phyloP scores from a whole-genome alignment of 2,113 vertebrate species.

The Tichodroma muraria region DNA sequence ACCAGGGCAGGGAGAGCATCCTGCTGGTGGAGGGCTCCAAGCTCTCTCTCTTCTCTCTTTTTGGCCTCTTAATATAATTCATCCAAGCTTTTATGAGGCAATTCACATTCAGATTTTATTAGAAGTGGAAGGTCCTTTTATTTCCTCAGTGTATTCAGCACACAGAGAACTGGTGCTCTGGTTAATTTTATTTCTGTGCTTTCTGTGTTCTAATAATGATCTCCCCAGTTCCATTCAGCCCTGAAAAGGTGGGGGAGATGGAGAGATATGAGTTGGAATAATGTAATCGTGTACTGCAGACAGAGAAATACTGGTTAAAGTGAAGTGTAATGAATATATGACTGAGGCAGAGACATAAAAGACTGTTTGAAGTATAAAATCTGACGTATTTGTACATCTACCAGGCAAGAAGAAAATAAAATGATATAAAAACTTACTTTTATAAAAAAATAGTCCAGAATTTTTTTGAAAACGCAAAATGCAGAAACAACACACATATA shows the following conservation, averaged over 20 bases:
- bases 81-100: background rate
- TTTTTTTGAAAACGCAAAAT: no score
- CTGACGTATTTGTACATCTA: background rate
- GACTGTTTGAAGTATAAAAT: background rate
- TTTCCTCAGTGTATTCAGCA: constrained; percentile 20
- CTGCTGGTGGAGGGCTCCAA: background rate
- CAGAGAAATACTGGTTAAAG: background rate
- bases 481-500: background rate
- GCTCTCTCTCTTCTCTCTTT: background rate
- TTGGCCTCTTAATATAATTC: background rate
- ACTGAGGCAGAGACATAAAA: background rate
- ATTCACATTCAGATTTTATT: constrained; percentile 16
- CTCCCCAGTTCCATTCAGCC: background rate
- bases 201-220: constrained; percentile 1
- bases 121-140: constrained; percentile 7
- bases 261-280: background rate
- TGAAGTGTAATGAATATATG: background rate
- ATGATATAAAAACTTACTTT: background rate
- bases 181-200: constrained; percentile 21
- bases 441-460: background rate
- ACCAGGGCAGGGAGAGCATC: background rate
- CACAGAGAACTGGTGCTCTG: background rate
- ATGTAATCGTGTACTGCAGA: background rate
- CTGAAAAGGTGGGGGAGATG: background rate
- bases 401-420: background rate